These are phyloP conservation scores for Lepidochitona cinerea DNA, from an alignment of 2,888 invertebrate species.

Conservation along the genomic window DNA sequence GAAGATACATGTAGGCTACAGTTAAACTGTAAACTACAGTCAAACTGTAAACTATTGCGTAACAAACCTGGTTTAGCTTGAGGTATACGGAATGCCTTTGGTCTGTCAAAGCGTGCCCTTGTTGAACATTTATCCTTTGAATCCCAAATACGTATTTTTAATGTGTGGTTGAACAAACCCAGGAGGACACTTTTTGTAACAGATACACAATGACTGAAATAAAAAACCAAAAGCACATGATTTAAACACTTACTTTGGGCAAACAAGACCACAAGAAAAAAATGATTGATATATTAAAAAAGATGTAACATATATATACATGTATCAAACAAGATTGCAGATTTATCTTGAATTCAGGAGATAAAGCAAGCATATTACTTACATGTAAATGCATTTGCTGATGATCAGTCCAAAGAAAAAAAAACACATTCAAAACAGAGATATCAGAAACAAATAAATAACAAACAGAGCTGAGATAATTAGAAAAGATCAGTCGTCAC, in stretches of 20 bases:
- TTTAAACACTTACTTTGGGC: too few species aligned
- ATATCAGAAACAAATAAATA: too few species aligned
- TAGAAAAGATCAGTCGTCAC: too few species aligned
- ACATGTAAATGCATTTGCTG: neutral
- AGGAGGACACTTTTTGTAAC: constrained; percentile 62
- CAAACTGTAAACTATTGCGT: too few species aligned
- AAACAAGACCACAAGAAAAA: too few species aligned
- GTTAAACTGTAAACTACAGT: too few species aligned
- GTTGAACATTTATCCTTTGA: constrained; percentile 67
- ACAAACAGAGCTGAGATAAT: too few species aligned
- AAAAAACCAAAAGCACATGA: too few species aligned
- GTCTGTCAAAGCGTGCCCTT: constrained; percentile 65
- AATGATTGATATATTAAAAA: neutral
- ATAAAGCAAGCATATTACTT: neutral
- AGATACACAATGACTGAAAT: constrained; percentile 63
- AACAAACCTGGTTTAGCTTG: constrained; percentile 59
- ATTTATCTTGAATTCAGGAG: neutral
- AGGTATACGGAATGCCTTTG: constrained; percentile 65
- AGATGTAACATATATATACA: neutral
- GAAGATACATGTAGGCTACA: too few species aligned
- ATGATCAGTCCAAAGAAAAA: too few species aligned
- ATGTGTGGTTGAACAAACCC: constrained; percentile 63
- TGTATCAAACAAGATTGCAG: neutral
- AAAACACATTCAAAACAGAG: too few species aligned
- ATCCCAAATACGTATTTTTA: constrained; percentile 68